Base-by-base conservation (phyloP, 1,140 invertebrate species). In the Tetragnatha versicolor region DNA sequence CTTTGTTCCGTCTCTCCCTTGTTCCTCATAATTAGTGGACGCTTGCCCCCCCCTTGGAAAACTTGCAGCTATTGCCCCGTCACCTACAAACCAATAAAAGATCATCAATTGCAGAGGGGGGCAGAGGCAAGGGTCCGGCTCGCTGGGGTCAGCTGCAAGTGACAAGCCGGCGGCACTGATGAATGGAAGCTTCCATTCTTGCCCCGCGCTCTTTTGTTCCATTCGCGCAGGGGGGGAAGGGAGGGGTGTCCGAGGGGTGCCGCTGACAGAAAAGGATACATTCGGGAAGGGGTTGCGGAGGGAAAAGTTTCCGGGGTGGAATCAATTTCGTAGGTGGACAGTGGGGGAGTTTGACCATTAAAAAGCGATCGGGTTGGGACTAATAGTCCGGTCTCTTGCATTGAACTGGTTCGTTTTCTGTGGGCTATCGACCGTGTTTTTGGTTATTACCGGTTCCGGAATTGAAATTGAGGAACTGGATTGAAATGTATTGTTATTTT, bases 11-110 rank as follows among this genome's bases (percentile, higher is more conserved):
- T 42, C 25, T 25, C 33, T 17, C 39, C 20, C 9, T 76, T 76
- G 72, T 76, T 76, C 72, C 72, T 76, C 60, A 39, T 76, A 76
- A 76, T 76, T 76, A 76, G 72, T 76, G 47, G 70, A 75, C 49
- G 68, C 68, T 70, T 70, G 49, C 4, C 22, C n/a, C 5, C n/a
- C 61, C 22, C 25, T 9, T 22, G 61, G 39, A 73, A 73, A 73
- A 45, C 22, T 65, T 65, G 27, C 12, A n/a, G 25, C 33, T 20
- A n/a, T 4, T n/a, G 4, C 47, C 61, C 35, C 69, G 39, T 73
- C 69, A 76, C 72, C 72, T 76, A 76, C 72, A 76, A 76, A 76
- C 72, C 72, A 76, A 76, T 76, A 76, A 76, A 76, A 76, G 72
- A 76, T 76, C 72, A 76, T 76, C 72, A 76, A 76, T 76, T 76